Evolutionary conservation across 2,113 vertebrate genomes (phyloP), one percentile per base, ranked within the genome.

Genomic region (Siniperca chuatsi): DNA sequence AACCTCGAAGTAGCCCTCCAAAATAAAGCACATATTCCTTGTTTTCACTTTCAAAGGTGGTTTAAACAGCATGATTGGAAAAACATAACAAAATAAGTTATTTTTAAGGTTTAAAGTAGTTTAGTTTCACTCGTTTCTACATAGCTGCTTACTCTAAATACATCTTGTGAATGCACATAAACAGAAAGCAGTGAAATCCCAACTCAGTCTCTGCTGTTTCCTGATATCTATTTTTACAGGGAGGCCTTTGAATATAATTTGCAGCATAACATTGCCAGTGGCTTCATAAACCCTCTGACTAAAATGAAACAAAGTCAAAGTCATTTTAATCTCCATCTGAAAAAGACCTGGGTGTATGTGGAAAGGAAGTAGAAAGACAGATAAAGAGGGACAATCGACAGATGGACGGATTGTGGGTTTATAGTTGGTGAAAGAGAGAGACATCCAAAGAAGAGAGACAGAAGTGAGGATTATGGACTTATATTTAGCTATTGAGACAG

Each of bases 401-500:
- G 81, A 89, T 13, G 52, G 74, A 52, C 35, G 0, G 66, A 79
- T 42, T 57, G 21, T 29, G 74, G 54, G 50, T 75, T 62, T 62
- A 54, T 4, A 15, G 33, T 37, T 60, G 4, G 18, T 50, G 66
- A 71, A 57, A 4, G 57, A 67, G 40, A 65, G 40, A 75, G 18
- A 68, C 25, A 48, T 21, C 6, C 21, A 54, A 4, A 81, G 62
- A 11, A 48, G 50, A 64, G 61, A 78, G 52, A 82, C 72, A 86
- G 87, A 75, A 77, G 68, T 37, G 40, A 73, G 87, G 83, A 86
- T 88, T 85, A 86, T 69, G 40, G 87, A 75, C 54, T 86, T 64
- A 81, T 77, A 77, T 90, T 85, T 89, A 89, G 87, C 82, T 48
- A 42, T 18, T 37, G 80, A 82, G 75, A 79, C 55, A 50, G 73